Evolutionary conservation across 2,113 vertebrate genomes (phyloP).

Genomic region (Hydrolagus affinis): DNA sequence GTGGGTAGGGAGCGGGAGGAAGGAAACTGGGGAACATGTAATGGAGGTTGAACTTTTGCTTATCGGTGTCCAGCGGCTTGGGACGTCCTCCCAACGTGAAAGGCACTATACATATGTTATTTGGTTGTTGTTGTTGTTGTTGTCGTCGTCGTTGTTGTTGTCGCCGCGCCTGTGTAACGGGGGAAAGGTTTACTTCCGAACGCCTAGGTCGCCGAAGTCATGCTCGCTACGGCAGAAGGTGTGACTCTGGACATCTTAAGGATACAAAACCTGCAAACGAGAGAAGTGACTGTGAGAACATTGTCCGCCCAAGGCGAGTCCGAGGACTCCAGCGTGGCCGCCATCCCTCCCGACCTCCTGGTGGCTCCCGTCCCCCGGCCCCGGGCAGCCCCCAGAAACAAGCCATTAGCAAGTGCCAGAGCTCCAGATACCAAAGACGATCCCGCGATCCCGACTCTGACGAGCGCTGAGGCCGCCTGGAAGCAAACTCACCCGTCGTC

Average conservation of each 20-base stretch:
- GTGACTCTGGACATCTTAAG: slow-evolving; percentile 68
- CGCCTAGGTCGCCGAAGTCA: slow-evolving; percentile 77
- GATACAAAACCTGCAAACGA: slow-evolving; percentile 74
- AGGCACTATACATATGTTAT: not conserved
- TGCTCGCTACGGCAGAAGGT: slow-evolving; percentile 72
- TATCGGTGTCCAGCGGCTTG: not conserved
- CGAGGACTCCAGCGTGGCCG: slow-evolving; percentile 66
- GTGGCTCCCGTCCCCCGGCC: slow-evolving; percentile 63
- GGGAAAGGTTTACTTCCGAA: not conserved
- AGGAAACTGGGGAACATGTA: no score
- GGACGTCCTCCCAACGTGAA: not conserved
- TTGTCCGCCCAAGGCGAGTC: slow-evolving; percentile 90
- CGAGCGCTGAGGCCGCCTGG: slow-evolving; percentile 64
- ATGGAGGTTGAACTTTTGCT: no score
- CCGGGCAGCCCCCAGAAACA: slow-evolving; percentile 64
- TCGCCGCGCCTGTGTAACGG: not conserved
- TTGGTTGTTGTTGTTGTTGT: no score
- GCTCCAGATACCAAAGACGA: slow-evolving; percentile 90
- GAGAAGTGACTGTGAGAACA: slow-evolving; percentile 78
- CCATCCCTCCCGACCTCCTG: slow-evolving; percentile 76
- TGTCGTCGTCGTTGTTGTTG: not conserved
- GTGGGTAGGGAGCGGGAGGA: no score
- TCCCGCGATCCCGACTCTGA: slow-evolving; percentile 53
- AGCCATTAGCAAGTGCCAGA: slow-evolving; percentile 83
- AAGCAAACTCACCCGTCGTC: slow-evolving; percentile 63